These are phyloP conservation scores for Cydia splendana DNA, from an alignment of 1,140 invertebrate genomes.

Conservation along the genomic window DNA sequence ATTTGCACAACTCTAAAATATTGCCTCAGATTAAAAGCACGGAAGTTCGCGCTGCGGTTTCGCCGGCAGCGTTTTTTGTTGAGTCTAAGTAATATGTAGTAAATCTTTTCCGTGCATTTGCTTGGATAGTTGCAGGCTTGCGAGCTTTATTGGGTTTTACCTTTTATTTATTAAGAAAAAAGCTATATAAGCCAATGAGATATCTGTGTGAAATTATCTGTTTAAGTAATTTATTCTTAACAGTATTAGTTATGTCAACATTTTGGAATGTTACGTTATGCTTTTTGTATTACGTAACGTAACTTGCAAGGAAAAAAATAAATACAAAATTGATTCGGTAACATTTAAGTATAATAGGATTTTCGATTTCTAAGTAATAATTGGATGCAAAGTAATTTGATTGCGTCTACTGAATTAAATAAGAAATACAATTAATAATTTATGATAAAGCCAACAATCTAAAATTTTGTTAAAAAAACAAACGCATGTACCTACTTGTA, in stretches of 20 bases:
- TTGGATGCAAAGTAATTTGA: no score
- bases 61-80: conserved; percentile 61
- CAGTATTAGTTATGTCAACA: no score
- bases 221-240: neutral
- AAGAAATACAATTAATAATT: no score
- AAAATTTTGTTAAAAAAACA: no score
- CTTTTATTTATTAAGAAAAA: conserved; percentile 3
- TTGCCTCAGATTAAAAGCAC: conserved; percentile 71
- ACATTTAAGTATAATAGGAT: no score
- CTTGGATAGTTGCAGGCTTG: conserved; percentile 9
- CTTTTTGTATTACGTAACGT: no score
- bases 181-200: conserved; percentile 22
- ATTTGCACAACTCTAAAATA: conserved; percentile 77
- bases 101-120: conserved; percentile 51
- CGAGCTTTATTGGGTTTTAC: neutral
- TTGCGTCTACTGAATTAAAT: no score
- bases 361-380: no score
- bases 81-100: conserved; percentile 45
- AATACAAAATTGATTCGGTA: no score
- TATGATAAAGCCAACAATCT: no score
- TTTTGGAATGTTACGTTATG: neutral
- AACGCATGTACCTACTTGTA: no score
- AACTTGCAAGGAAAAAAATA: no score
- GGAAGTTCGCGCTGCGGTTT: conserved; percentile 69
- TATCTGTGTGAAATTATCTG: conserved; percentile 30